A percentile compares a stretch with the other conserved stretches of the same genome.
Conservation (phyloP, 2,888 invertebrate genomes). For the Asteroscopus sphinx region DNA sequence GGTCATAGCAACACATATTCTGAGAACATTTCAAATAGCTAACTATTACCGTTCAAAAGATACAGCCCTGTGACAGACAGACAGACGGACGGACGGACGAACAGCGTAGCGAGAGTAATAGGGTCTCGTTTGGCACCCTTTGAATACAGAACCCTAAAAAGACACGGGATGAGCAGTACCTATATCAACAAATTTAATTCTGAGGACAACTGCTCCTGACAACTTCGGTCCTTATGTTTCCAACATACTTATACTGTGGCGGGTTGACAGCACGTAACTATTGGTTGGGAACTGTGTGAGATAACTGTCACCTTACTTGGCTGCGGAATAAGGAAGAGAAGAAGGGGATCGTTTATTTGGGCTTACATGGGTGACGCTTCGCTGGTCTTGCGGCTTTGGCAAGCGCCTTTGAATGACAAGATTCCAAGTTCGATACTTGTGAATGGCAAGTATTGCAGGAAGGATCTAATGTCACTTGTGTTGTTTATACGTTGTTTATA, state of each 20-base stretch:
- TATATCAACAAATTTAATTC: neutral
- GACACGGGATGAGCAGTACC: neutral
- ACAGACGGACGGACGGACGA: too few species aligned
- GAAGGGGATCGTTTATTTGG: constrained; percentile 51
- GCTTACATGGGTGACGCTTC: constrained; percentile 36
- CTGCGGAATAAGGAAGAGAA: constrained; percentile 23
- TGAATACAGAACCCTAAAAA: too few species aligned
- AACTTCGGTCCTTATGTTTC: constrained; percentile 27
- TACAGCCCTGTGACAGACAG: too few species aligned
- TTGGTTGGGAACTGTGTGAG: constrained; percentile 40
- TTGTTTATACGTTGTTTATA: neutral
- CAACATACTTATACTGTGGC: constrained; percentile 19
- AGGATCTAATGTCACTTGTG: neutral
- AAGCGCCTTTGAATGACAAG: constrained; percentile 35
- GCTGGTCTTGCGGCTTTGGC: constrained; percentile 19
- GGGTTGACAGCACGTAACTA: constrained; percentile 47
- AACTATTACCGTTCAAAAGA: too few species aligned
- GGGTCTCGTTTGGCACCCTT: too few species aligned
- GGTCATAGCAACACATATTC: too few species aligned
- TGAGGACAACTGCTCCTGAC: neutral
- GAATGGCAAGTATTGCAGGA: constrained; percentile 6
- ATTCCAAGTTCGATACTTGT: constrained; percentile 17
- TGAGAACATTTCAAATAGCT: too few species aligned
- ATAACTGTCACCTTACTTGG: constrained; percentile 51
- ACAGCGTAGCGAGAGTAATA: too few species aligned